phyloP scores from a whole-genome alignment of 2,888 invertebrate genomes.

The Mimas tiliae region DNA sequence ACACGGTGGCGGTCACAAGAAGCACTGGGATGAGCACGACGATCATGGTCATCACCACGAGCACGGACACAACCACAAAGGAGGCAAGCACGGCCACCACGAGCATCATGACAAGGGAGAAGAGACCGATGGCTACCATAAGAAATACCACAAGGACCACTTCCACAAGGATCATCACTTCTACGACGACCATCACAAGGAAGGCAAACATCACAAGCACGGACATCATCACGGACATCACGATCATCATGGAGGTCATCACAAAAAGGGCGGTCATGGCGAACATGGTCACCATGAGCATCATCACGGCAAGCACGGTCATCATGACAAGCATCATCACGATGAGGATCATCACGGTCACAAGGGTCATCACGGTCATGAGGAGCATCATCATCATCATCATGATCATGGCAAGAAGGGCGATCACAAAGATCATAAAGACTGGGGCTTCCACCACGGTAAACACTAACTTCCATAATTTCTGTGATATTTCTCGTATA shows the following conservation, averaged over 20 bases:
- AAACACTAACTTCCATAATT: slow-evolving; percentile 68
- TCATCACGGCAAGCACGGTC: slow-evolving; percentile 76
- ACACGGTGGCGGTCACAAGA: slow-evolving; percentile 75
- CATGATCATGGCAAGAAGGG: slow-evolving; percentile 81
- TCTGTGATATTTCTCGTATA: slow-evolving; percentile 69
- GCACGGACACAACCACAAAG: slow-evolving; percentile 77
- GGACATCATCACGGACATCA: slow-evolving; percentile 78
- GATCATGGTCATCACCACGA: slow-evolving; percentile 76
- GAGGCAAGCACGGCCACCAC: slow-evolving; percentile 75
- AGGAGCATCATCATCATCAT: slow-evolving; percentile 77
- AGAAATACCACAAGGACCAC: slow-evolving; percentile 78
- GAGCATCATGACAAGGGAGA: slow-evolving; percentile 79
- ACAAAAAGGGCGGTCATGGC: slow-evolving; percentile 79
- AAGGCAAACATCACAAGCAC: slow-evolving; percentile 80
- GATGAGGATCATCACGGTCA: slow-evolving; percentile 78
- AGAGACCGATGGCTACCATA: slow-evolving; percentile 75
- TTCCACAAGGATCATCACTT: slow-evolving; percentile 81
- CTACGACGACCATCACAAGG: slow-evolving; percentile 76
- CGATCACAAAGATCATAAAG: slow-evolving; percentile 74
- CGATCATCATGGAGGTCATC: slow-evolving; percentile 69
- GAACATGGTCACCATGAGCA: slow-evolving; percentile 76
- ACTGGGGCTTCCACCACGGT: slow-evolving; percentile 78
- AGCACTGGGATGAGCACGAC: slow-evolving; percentile 74
- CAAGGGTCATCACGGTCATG: slow-evolving; percentile 79
- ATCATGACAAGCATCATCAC: slow-evolving; percentile 77